Conservation (phyloP, 2,113 vertebrate species). For the Tachysurus vachellii region DNA sequence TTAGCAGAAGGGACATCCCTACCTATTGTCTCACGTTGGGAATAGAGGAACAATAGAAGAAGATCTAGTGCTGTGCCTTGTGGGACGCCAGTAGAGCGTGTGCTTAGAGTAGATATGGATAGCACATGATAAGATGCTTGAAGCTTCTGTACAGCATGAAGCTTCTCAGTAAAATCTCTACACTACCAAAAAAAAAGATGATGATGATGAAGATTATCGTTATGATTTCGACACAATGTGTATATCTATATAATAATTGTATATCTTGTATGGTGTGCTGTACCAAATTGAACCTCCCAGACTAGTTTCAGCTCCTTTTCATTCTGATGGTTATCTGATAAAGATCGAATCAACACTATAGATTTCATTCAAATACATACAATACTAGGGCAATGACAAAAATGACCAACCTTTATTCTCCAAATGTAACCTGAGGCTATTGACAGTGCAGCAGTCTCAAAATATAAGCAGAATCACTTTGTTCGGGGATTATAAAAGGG, state of each 20-base stretch:
- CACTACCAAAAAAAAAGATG: no score
- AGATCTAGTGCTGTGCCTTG: background rate
- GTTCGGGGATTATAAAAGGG: constrained; percentile 1
- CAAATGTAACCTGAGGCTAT: background rate
- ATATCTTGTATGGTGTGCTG: background rate
- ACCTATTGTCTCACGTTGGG: no score
- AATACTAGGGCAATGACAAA: background rate
- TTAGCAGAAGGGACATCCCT: background rate
- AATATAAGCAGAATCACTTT: background rate
- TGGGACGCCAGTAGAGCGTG: background rate
- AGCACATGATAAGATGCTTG: background rate
- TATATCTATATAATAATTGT: no score
- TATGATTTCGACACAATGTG: background rate
- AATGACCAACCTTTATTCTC: background rate
- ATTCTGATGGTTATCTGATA: background rate
- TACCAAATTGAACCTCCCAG: background rate
- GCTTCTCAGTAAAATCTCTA: background rate
- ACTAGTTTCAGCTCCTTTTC: background rate
- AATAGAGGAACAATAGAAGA: background rate
- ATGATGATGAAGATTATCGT: background rate
- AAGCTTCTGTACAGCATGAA: background rate
- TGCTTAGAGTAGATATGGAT: background rate
- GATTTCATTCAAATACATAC: background rate
- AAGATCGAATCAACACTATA: background rate
- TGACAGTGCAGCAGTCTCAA: background rate